Evolutionary conservation across 2,113 vertebrate species (phyloP).

Genomic region (Nibea coibor): DNA sequence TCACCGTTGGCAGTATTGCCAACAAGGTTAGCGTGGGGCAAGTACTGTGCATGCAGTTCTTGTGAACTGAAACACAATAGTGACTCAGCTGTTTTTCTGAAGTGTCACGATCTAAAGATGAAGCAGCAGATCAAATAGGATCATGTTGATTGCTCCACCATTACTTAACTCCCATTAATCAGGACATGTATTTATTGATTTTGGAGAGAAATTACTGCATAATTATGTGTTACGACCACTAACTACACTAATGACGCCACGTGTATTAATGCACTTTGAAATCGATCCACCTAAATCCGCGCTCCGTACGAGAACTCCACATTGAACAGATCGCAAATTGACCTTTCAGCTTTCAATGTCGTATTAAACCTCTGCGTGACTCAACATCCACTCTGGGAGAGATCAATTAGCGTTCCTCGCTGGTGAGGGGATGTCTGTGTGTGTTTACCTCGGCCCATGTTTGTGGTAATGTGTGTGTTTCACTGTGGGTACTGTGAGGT

Average conservation of each 20-base stretch:
- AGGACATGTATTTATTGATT: constrained; percentile 25
- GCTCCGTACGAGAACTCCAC: neutral
- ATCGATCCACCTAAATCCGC: neutral
- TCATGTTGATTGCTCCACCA: constrained; percentile 14
- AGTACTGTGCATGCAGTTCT: neutral
- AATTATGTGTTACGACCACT: neutral
- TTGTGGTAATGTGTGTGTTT: constrained; percentile 26
- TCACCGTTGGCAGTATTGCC: neutral
- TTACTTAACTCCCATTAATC: constrained; percentile 32
- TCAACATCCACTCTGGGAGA: constrained; percentile 44
- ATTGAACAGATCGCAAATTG: neutral
- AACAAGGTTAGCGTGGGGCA: neutral
- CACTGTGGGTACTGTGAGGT: constrained; percentile 32
- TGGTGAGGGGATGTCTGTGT: constrained; percentile 38
- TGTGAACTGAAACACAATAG: neutral
- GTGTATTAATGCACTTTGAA: constrained; percentile 10
- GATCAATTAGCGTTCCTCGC: constrained; percentile 58
- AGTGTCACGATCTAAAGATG: neutral
- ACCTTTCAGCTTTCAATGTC: constrained; percentile 20
- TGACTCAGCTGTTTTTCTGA: neutral
- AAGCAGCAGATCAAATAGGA: constrained; percentile 17
- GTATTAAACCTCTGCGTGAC: constrained; percentile 32
- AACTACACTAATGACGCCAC: constrained; percentile 7
- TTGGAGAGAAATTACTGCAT: constrained; percentile 23
- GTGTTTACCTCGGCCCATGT: constrained; percentile 40